A percentile compares a stretch with the other conserved stretches of the same genome.
Conservation (phyloP, 2,888 invertebrate species). For the Zaprionus obscuricornis region DNA sequence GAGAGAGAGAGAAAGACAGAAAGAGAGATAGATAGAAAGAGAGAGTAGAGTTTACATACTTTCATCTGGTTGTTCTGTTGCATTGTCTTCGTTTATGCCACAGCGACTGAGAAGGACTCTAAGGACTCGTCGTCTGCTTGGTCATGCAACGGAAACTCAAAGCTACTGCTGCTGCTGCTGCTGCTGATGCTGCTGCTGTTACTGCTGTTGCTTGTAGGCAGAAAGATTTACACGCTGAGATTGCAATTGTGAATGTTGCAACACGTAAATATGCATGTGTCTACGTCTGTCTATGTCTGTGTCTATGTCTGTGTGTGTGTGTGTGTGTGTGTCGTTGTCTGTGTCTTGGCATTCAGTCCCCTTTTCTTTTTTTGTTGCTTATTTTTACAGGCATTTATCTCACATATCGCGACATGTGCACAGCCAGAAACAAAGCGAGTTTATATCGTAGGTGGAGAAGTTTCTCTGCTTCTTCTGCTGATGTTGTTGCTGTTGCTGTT, state of each 20-base stretch:
- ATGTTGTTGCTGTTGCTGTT: no score
- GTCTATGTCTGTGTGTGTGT: not conserved
- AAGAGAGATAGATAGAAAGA: not conserved
- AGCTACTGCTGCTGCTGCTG: conserved; percentile 33
- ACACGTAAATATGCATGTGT: no score
- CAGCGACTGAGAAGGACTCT: conserved; percentile 63
- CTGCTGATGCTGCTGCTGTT: conserved; percentile 38
- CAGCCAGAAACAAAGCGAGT: conserved; percentile 43
- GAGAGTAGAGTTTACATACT: conserved; percentile 16
- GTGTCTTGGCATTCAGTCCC: conserved; percentile 26
- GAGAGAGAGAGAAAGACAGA: no score
- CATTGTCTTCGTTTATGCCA: conserved; percentile 73
- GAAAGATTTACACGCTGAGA: conserved; percentile 55
- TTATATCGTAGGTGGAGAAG: conserved; percentile 49
- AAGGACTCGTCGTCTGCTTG: conserved; percentile 59
- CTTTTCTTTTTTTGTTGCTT: conserved; percentile 9
- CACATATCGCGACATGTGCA: conserved; percentile 48
- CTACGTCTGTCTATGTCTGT: conserved; percentile 7
- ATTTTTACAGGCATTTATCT: conserved; percentile 51
- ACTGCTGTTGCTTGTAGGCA: no score
- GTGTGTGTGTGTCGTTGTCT: no score
- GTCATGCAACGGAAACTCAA: conserved; percentile 55
- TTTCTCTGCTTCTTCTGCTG: not conserved
- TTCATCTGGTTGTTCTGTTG: conserved; percentile 25
- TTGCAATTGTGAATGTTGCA: no score